phyloP scores from a whole-genome alignment of 2,888 invertebrate species.

The Atherix ibis region DNA sequence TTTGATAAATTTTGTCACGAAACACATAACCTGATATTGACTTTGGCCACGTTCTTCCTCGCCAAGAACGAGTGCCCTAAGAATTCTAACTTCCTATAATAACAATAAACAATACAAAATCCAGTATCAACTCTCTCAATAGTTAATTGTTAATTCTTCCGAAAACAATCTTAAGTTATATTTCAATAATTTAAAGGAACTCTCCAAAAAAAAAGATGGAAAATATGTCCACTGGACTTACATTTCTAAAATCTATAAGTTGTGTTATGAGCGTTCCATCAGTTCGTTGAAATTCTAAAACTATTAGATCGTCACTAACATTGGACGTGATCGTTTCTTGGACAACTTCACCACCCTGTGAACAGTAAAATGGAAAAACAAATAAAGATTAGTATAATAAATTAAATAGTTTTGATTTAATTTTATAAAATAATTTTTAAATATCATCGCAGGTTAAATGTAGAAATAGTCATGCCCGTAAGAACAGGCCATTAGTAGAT shows the following conservation, averaged over 20 bases:
- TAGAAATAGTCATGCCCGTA: no score
- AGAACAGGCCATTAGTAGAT: no score
- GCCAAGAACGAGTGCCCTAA: slow-evolving; percentile 74
- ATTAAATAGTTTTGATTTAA: no score
- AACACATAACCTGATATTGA: slow-evolving; percentile 81
- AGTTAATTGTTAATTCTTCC: no score
- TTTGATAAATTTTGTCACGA: slow-evolving; percentile 76
- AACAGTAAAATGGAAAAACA: slow-evolving; percentile 17
- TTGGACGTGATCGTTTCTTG: slow-evolving; percentile 86
- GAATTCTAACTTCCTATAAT: slow-evolving; percentile 77
- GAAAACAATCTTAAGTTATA: no score
- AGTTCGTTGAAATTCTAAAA: slow-evolving; percentile 73
- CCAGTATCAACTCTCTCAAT: no score
- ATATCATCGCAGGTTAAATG: no score
- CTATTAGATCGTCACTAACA: slow-evolving; percentile 77
- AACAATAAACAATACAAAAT: slow-evolving; percentile 6
- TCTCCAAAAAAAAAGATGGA: no score
- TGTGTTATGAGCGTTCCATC: slow-evolving; percentile 87
- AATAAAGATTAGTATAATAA: no score
- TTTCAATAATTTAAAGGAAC: no score
- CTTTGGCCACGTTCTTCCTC: slow-evolving; percentile 86
- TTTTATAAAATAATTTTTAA: no score
- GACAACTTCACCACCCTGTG: slow-evolving; percentile 83
- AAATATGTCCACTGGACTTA: no score
- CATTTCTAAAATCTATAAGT: slow-evolving; percentile 87